Conservation (phyloP, 1,140 invertebrate species). For the Drosophila seguyi region DNA sequence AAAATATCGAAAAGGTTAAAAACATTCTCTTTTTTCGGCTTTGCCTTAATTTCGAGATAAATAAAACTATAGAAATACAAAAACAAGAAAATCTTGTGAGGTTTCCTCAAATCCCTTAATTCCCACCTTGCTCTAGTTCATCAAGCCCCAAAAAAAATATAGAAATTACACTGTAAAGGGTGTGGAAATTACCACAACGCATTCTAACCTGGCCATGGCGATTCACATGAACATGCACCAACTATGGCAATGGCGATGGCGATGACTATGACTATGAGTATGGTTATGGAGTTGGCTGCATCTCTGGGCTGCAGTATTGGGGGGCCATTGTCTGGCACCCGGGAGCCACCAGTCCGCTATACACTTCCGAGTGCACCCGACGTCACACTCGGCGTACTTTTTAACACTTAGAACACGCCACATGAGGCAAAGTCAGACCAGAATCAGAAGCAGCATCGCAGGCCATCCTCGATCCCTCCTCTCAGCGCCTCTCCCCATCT, state of each 20-base stretch:
- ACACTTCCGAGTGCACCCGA: constrained; percentile 77
- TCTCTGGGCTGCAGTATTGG: constrained; percentile 34
- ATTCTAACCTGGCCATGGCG: constrained; percentile 61
- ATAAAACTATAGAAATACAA: too few relatives aligned
- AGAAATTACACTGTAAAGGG: not conserved
- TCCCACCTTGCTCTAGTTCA: not conserved
- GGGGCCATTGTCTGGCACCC: constrained; percentile 60
- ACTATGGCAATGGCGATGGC: constrained; percentile 1
- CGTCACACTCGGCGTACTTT: constrained; percentile 79
- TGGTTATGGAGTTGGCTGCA: constrained; percentile 20
- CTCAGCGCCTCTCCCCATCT: not conserved
- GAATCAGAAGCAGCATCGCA: constrained; percentile 10
- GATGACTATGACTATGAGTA: constrained; percentile 7
- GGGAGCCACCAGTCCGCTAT: constrained; percentile 26
- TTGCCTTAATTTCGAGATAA: too few relatives aligned
- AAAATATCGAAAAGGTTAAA: too few relatives aligned
- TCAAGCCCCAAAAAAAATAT: constrained; percentile 21
- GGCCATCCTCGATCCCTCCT: not conserved
- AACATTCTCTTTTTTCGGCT: too few relatives aligned
- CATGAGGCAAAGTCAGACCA: not conserved
- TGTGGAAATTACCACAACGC: constrained; percentile 61
- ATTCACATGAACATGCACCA: constrained; percentile 67
- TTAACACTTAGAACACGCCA: constrained; percentile 78
- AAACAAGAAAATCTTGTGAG: too few relatives aligned
- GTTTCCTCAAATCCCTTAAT: too few relatives aligned